These are phyloP conservation scores for Chrysolina oricalcia DNA, from an alignment of 2,888 invertebrate species.

Conservation along the genomic window DNA sequence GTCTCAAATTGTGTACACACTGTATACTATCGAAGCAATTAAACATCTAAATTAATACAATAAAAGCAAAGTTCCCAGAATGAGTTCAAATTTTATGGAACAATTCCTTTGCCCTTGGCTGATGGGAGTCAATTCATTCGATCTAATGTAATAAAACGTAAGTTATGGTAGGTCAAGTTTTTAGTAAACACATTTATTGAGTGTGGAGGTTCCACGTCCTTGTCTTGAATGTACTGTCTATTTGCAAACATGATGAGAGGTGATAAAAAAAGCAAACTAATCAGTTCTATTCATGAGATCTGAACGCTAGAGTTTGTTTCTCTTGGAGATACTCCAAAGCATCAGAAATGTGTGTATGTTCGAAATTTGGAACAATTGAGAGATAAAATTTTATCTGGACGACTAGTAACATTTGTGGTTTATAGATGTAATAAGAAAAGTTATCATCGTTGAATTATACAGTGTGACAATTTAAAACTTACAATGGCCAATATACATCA, in stretches of 20 bases:
- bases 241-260: conserved; percentile 41
- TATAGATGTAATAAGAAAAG: no score
- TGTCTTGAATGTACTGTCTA: conserved; percentile 41
- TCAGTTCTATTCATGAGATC: conserved; percentile 24
- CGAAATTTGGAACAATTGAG: neutral
- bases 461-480: no score
- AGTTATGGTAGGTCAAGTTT: conserved; percentile 50
- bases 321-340: conserved; percentile 6
- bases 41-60: no score
- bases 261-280: conserved; percentile 23
- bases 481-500: no score
- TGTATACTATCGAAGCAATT: no score
- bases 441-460: no score
- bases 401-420: no score
- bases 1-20: no score
- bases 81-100: conserved; percentile 18
- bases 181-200: conserved; percentile 50
- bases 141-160: conserved; percentile 45
- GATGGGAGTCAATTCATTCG: conserved; percentile 43
- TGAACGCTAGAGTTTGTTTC: conserved; percentile 21
- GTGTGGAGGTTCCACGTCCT: conserved; percentile 48
- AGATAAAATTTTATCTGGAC: no score
- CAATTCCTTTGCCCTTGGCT: conserved; percentile 43
- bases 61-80: neutral
- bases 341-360: neutral